A percentile compares a stretch with the other conserved stretches of the same genome.
Conservation (phyloP, 2,113 vertebrate species). For the Calidris pygmaea region DNA sequence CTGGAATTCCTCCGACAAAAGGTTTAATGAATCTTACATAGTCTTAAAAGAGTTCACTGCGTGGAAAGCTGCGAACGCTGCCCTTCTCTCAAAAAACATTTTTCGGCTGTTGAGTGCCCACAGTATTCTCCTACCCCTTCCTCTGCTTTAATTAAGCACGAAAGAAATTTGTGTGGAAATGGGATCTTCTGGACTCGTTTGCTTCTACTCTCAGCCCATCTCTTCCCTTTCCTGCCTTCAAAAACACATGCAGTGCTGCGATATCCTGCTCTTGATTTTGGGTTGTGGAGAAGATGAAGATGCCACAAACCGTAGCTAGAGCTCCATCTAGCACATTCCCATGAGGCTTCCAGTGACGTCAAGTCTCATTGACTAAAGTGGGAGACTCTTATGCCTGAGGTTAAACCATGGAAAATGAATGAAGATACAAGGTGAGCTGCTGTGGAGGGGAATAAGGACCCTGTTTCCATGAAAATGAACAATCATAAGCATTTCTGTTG, state of each 20-base stretch:
- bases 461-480: not conserved
- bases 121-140: not conserved
- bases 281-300: not conserved
- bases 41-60: not conserved
- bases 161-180: not conserved
- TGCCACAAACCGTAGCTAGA: not conserved
- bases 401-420: not conserved
- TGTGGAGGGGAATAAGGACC: not conserved
- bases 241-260: fast-evolving
- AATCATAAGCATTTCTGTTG: not conserved
- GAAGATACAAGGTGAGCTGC: slow-evolving; percentile 19
- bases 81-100: not conserved
- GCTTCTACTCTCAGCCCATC: not conserved
- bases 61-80: not conserved
- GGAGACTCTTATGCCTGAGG: not conserved
- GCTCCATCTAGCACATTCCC: not conserved
- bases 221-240: not conserved
- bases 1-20: not conserved
- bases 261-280: not conserved
- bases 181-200: not conserved
- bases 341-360: not conserved
- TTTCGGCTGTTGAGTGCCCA: not conserved
- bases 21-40: slow-evolving; percentile 5
- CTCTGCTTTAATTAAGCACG: not conserved
- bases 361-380: not conserved